phyloP scores from a whole-genome alignment of 2,113 vertebrate genomes.

The Circaetus gallicus region DNA sequence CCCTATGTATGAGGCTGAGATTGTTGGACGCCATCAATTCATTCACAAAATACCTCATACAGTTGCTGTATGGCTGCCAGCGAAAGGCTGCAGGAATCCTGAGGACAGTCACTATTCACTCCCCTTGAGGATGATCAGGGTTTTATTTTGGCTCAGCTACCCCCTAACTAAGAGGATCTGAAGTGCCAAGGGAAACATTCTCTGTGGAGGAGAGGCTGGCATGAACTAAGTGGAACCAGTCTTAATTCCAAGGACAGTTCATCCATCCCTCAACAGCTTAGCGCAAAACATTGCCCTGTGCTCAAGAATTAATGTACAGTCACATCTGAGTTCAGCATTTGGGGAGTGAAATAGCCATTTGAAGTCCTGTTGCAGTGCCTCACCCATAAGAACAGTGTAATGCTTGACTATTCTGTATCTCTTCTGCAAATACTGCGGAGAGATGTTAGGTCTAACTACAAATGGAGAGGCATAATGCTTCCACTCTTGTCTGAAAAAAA shows the following conservation, averaged over 20 bases:
- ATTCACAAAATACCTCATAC: slow-evolving; percentile 15
- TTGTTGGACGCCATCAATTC: neutral
- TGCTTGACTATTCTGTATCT: neutral
- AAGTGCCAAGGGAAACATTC: neutral
- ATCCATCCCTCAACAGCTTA: neutral
- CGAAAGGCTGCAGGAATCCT: neutral
- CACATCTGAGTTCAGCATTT: neutral
- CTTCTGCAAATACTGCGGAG: neutral
- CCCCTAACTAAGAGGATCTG: neutral
- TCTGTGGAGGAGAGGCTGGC: neutral
- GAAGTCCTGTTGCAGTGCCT: neutral
- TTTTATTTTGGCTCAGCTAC: neutral
- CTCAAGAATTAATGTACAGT: neutral
- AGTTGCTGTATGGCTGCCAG: neutral
- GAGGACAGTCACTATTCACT: neutral
- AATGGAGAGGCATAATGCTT: neutral
- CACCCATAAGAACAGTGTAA: neutral
- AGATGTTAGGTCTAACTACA: neutral
- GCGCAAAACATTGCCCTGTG: neutral
- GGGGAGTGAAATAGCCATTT: neutral
- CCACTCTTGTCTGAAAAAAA: neutral
- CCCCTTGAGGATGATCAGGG: neutral
- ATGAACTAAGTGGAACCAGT: neutral
- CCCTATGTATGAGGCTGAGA: neutral
- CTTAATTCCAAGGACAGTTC: neutral